Base-by-base conservation (phyloP, 2,888 invertebrate genomes). In the Dolomedes plantarius region DNA sequence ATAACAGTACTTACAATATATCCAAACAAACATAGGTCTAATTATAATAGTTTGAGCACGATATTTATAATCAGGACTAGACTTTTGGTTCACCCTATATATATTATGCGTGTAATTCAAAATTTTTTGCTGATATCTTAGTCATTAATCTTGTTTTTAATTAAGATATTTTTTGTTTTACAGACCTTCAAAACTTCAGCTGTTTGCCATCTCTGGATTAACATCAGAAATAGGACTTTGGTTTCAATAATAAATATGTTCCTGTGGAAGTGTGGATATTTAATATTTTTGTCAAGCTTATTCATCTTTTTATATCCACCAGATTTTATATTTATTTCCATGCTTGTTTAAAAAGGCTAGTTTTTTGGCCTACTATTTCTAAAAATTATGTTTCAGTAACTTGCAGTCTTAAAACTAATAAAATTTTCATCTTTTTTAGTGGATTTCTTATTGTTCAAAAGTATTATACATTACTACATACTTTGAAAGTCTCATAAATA, bases 311-410 rank as follows among this genome's bases (percentile, higher is more conserved):
- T 83, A 77, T 83, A 83, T 83, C 83, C 83, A 83, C 83, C 83
- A 83, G 67, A 77, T 83, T 83, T 83, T 83, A 83, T 83, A 83
- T 83, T 83, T 83, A 83, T 83, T 83, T 83, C 83, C 77, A 72
- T 83, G 77, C 83, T 83, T 77, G 64, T 77, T 83, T 83, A 83
- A 69, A 56, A 46, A 72, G 77, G 83, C 83, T 83, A 72, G 73
- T 36, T 80, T 83, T 77, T 83, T 72, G 28, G 67, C 76, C 77
- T 56, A 46, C 31, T 16, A 46, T 71, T 77, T 83, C 75, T 83
- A 64, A 71, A 77, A 41, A 50, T 82, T 83, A 62, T 83, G 83
- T 77, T 77, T 72, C 65, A 76, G 67, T 77, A 72, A 72, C 62
- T 81, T 68, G 68, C 73, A 72, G 73, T 77, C 73, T 73, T 80